Evolutionary conservation across 2,888 invertebrate species (phyloP).

Genomic region (Caenorhabditis auriculariae): DNA sequence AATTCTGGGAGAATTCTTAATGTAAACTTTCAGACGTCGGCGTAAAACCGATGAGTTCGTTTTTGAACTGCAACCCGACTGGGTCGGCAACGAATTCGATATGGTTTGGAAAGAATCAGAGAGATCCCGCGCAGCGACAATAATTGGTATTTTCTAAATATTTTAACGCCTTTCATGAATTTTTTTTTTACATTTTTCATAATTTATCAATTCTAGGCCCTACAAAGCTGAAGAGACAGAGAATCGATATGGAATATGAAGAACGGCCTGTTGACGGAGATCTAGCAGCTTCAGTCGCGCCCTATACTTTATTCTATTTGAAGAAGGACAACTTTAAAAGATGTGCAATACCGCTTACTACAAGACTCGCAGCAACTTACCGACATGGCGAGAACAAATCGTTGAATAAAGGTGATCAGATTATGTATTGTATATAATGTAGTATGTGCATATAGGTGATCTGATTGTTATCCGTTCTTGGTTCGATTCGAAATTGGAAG

Average conservation of each 20-base stretch:
- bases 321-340: constrained; percentile 16
- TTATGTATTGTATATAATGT: constrained; percentile 19
- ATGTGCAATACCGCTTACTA: constrained; percentile 16
- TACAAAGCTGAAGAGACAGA: constrained; percentile 20
- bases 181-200: constrained; percentile 19
- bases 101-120: too few species aligned
- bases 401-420: constrained; percentile 24
- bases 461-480: constrained; percentile 14
- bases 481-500: constrained; percentile 14
- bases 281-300: constrained; percentile 13
- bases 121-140: too few species aligned
- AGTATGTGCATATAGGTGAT: constrained; percentile 17
- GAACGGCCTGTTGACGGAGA: constrained; percentile 10
- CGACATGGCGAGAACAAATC: constrained; percentile 20
- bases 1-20: constrained; percentile 3
- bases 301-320: constrained; percentile 10
- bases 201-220: constrained; percentile 27
- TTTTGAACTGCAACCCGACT: too few species aligned
- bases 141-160: too few species aligned
- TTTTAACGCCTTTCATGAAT: constrained; percentile 13
- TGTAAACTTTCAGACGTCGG: constrained; percentile 9
- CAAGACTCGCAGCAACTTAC: constrained; percentile 21
- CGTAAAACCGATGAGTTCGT: too few species aligned
- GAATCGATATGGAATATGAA: constrained; percentile 7
- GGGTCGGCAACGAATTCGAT: too few species aligned